Evolutionary conservation across 2,888 invertebrate genomes (phyloP).

Genomic region (Drosophila maculinotata): DNA sequence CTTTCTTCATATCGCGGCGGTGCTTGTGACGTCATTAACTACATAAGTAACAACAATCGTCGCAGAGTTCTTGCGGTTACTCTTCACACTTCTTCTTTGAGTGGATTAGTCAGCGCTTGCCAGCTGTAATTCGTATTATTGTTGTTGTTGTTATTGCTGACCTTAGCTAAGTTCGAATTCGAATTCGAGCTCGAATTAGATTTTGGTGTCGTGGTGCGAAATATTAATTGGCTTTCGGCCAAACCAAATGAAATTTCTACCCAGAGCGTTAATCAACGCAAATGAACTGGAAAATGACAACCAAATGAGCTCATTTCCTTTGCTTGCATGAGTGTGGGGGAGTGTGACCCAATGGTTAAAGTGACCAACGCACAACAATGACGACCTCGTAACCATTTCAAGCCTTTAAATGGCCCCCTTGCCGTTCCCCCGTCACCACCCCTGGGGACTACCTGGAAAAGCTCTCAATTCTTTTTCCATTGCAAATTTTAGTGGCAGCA

Average conservation of each 20-base stretch:
- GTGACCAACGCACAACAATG: conserved; percentile 55
- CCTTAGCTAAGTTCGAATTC: conserved; percentile 51
- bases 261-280: conserved; percentile 70
- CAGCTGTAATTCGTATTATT: conserved; percentile 14
- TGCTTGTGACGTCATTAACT: conserved; percentile 67
- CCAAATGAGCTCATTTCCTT: conserved; percentile 78
- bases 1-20: conserved; percentile 44
- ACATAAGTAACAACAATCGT: conserved; percentile 14
- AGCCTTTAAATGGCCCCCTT: conserved; percentile 47
- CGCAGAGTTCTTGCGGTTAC: conserved; percentile 36
- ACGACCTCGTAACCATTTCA: conserved; percentile 70
- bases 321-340: conserved; percentile 5
- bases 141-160: conserved; percentile 41
- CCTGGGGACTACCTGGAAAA: conserved; percentile 62
- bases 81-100: conserved; percentile 26
- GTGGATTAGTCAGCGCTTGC: conserved; percentile 58
- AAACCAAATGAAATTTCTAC: conserved; percentile 34
- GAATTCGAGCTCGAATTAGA: conserved; percentile 41
- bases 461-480: conserved; percentile 59
- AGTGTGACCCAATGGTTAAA: conserved; percentile 43
- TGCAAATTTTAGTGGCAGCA: conserved; percentile 55
- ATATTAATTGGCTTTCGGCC: conserved; percentile 68
- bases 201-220: conserved; percentile 56
- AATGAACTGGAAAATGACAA: conserved; percentile 78
- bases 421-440: background rate